phyloP scores from a whole-genome alignment of 2,888 invertebrate species.

The Isoperla grammatica region DNA sequence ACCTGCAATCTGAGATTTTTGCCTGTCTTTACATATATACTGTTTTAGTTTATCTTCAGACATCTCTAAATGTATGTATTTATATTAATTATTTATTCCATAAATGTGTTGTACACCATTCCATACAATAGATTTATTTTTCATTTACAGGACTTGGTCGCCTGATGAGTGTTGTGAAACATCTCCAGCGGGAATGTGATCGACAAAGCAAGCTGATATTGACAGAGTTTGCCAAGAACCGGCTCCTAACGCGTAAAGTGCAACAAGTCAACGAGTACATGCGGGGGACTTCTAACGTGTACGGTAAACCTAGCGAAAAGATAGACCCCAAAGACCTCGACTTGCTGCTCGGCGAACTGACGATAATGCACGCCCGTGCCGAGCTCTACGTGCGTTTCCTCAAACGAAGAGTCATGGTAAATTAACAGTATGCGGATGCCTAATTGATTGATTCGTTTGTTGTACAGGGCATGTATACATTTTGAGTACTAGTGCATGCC shows the following conservation, averaged over 20 bases:
- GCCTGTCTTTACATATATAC: too few species aligned
- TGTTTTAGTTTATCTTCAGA: too few species aligned
- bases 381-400: slow-evolving; percentile 89
- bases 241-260: slow-evolving; percentile 58
- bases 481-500: too few species aligned
- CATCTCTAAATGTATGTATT: too few species aligned
- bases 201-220: slow-evolving; percentile 57
- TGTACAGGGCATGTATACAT: too few species aligned
- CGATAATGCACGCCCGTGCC: slow-evolving; percentile 83
- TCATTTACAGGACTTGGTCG: slow-evolving; percentile 55
- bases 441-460: slow-evolving; percentile 1
- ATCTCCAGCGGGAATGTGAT: slow-evolving; percentile 77
- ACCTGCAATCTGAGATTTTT: too few species aligned
- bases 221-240: slow-evolving; percentile 63
- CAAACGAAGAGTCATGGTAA: slow-evolving; percentile 64
- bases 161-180: slow-evolving; percentile 61
- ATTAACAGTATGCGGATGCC: slow-evolving; percentile 31
- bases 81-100: too few species aligned
- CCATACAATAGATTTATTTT: too few species aligned
- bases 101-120: too few species aligned
- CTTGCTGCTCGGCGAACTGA: slow-evolving; percentile 81
- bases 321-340: slow-evolving; percentile 52
- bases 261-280: slow-evolving; percentile 56
- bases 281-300: slow-evolving; percentile 35
- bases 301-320: slow-evolving; percentile 22